These are phyloP conservation scores for Dendropsophus ebraccatus DNA, from an alignment of 2,113 vertebrate genomes.

Conservation along the genomic window DNA sequence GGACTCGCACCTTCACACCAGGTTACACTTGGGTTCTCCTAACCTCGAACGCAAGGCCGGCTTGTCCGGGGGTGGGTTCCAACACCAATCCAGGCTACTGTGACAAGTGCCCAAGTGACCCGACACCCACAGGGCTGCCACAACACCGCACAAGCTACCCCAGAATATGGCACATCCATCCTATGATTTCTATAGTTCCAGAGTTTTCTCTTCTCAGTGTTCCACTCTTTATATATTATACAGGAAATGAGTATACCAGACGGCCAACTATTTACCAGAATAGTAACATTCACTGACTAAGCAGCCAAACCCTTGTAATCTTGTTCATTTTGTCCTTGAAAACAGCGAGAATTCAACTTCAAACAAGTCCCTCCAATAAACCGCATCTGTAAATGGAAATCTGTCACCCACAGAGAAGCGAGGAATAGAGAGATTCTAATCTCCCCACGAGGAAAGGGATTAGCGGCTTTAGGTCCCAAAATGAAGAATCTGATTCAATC, in stretches of 20 bases:
- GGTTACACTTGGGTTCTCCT: no score
- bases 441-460: slow-evolving; percentile 41
- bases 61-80: no score
- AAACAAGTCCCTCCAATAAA: slow-evolving; percentile 50
- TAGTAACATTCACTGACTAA: not conserved
- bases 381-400: slow-evolving; percentile 54
- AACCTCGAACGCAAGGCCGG: no score
- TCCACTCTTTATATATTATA: no score
- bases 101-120: no score
- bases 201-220: no score
- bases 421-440: slow-evolving; percentile 51
- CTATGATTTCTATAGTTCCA: no score
- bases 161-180: no score
- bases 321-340: slow-evolving; percentile 46
- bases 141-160: no score
- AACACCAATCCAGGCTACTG: no score
- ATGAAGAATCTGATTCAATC: slow-evolving; percentile 45
- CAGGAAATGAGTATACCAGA: not conserved
- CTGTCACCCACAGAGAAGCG: slow-evolving; percentile 30
- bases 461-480: slow-evolving; percentile 46
- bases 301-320: not conserved
- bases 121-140: no score
- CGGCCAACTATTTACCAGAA: not conserved
- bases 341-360: slow-evolving; percentile 38
- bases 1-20: no score